Percentiles rank a stretch among this genome's conserved stretches.
Conservation (phyloP, 2,113 vertebrate genomes). For the Notechis scutatus region DNA sequence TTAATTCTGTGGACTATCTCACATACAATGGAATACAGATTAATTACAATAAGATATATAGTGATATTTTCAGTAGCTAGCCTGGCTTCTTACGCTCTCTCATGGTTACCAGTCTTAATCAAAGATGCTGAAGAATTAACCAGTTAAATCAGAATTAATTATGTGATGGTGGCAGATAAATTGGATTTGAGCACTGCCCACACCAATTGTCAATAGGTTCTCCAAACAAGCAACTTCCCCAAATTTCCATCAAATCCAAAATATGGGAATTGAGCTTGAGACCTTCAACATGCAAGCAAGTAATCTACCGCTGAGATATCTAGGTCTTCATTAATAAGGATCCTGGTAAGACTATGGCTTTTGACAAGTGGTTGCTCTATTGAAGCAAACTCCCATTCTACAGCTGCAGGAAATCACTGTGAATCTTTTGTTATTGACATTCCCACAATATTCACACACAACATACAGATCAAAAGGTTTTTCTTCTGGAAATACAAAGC, state of each 20-base stretch:
- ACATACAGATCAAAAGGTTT: slow-evolving; percentile 39
- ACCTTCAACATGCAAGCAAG: not conserved
- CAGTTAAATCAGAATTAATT: not conserved
- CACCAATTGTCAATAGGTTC: not conserved
- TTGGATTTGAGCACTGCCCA: not conserved
- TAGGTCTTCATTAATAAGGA: not conserved
- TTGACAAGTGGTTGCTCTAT: not conserved
- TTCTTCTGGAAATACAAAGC: slow-evolving; percentile 41
- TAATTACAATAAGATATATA: not conserved
- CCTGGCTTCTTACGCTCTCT: not conserved
- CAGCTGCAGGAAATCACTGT: not conserved
- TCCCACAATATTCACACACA: not conserved
- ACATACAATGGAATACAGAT: not conserved
- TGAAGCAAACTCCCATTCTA: not conserved
- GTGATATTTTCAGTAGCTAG: not conserved
- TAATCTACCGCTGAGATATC: not conserved
- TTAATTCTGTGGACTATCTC: not conserved
- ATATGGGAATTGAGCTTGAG: not conserved
- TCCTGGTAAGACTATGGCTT: not conserved
- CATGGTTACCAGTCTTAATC: not conserved
- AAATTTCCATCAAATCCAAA: not conserved
- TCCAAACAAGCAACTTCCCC: not conserved
- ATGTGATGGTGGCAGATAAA: not conserved
- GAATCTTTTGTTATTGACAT: not conserved
- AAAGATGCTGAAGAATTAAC: not conserved